These are phyloP conservation scores for Phaethon lepturus DNA, from an alignment of 2,113 vertebrate genomes.

Conservation along the genomic window DNA sequence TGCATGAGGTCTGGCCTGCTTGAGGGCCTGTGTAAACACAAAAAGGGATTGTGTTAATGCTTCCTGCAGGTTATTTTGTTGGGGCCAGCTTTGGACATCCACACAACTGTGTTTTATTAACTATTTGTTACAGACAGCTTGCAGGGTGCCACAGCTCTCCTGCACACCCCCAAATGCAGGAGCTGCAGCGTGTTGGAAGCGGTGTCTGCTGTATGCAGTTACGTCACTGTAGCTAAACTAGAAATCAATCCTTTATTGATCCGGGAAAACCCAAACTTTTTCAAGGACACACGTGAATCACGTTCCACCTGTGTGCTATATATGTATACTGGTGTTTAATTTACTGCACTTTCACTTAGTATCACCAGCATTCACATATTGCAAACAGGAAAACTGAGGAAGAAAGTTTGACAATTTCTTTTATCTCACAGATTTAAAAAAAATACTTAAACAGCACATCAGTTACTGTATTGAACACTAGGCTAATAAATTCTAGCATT, in stretches of 20 bases:
- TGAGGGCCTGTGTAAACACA: not conserved
- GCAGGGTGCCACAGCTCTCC: not conserved
- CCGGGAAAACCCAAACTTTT: not conserved
- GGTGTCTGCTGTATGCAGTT: fast-evolving
- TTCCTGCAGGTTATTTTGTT: not conserved
- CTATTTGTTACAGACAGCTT: not conserved
- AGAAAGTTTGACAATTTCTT: not conserved
- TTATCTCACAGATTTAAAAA: not conserved
- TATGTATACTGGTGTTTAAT: not conserved
- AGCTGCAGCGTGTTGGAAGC: fast-evolving
- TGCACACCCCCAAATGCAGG: not conserved
- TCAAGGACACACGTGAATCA: not conserved
- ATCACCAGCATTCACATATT: not conserved
- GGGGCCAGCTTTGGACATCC: not conserved
- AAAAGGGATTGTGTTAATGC: not conserved
- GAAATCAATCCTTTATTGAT: not conserved
- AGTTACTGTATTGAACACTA: not conserved
- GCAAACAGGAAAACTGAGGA: not conserved
- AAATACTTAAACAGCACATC: not conserved
- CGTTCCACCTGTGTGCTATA: not conserved
- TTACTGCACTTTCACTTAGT: not conserved
- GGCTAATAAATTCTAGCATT: slow-evolving; percentile 37
- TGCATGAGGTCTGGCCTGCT: fast-evolving
- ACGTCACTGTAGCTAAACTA: not conserved
- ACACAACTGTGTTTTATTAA: not conserved